Conservation (phyloP, 1,140 invertebrate genomes). For the Plodia interpunctella region DNA sequence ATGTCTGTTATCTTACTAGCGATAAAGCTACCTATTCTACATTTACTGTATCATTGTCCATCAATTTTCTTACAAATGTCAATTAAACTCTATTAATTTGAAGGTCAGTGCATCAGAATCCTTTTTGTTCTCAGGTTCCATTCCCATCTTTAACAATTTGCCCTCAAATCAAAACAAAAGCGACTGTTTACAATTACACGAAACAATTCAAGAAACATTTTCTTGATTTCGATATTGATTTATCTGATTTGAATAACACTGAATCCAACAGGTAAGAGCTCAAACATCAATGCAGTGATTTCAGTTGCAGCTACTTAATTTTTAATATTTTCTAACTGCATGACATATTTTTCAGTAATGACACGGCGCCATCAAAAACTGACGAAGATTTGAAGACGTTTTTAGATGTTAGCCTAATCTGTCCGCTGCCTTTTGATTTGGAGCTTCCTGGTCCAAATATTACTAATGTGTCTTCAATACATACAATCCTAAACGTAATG, state of each 20-base stretch:
- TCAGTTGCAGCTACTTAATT: too few species aligned
- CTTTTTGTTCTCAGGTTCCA: slow-evolving; percentile 25
- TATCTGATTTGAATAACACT: not conserved
- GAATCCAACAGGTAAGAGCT: not conserved
- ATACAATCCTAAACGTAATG: not conserved
- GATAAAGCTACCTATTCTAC: too few species aligned
- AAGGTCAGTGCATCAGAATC: too few species aligned
- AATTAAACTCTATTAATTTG: too few species aligned
- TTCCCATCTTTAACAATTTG: slow-evolving; percentile 38
- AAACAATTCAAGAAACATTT: not conserved
- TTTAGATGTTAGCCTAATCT: not conserved
- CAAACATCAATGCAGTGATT: not conserved
- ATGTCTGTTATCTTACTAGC: too few species aligned
- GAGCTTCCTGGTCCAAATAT: not conserved
- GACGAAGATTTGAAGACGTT: not conserved
- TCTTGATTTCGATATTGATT: not conserved
- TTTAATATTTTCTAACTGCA: too few species aligned
- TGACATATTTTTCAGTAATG: not conserved
- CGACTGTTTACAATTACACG: slow-evolving; percentile 20
- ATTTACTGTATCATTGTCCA: too few species aligned
- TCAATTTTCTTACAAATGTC: too few species aligned
- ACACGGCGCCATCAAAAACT: not conserved
- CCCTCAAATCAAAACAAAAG: slow-evolving; percentile 24
- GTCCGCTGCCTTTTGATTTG: not conserved
- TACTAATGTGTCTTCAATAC: not conserved